Base-by-base conservation (phyloP, 30 jellyfish, hydroid and myxozoan genomes). In the Calvadosia cruxmelitensis region DNA sequence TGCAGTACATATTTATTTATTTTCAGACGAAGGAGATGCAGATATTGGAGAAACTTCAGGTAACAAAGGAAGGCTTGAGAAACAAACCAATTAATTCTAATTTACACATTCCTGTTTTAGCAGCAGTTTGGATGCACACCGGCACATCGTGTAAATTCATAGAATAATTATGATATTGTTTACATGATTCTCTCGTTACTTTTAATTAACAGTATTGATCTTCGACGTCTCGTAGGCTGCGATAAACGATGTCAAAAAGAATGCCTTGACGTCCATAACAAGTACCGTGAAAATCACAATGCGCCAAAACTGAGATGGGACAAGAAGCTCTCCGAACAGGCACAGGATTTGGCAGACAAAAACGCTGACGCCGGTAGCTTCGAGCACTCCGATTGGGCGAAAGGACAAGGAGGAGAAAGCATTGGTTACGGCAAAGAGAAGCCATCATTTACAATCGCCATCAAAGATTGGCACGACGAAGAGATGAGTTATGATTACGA, bases 391-490 rank as follows among this genome's bases (percentile, higher is more conserved):
- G 84, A 72, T 52, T 80, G 93, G 93, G 84, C 81, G 31, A 81
- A 80, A 0, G 85, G 85, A 12, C 72, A 72, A 42, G 93, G 93
- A 28, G 93, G 93, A 0, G 93, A 80, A 42, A 68, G 85, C 53
- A 80, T 80, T 42, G 93, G 76, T 26, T 71, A 78, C 80, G 93
- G 93, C 34, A 80, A 80, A 1, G 64, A 68, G 3, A 80, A 80
- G 32, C 93, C 85, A 0, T 64, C 85, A 2, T 80, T 80, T 80
- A 34, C 73, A 67, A 73, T 80, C 1, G 83, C 83, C 2, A 83
- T 80, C 52, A 80, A 80, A 35, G 93, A 80, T 42, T 80, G 93
- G 93, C 85, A 72, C 31, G 93, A 80, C 76, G 85, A 80, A 31
- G 85, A 73, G 30, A 67, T 53, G 68, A 68, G 72, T 31, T 80